A percentile compares a stretch with the other conserved stretches of the same genome.
These are phyloP conservation scores for Bothrops jararaca DNA, from an alignment of 2,113 vertebrate species.

Conservation along the genomic window DNA sequence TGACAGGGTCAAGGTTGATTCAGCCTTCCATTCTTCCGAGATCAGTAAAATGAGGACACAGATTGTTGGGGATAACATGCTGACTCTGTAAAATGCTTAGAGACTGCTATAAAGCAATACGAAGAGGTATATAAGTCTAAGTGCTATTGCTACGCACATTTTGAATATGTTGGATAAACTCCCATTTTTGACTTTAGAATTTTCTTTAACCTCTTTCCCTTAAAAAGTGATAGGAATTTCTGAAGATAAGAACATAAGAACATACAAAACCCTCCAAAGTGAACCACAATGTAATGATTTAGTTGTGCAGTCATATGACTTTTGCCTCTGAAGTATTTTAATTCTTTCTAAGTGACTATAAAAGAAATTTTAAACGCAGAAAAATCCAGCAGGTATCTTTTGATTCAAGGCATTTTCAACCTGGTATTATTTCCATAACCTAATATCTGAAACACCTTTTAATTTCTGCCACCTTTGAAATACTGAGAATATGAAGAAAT, in stretches of 20 bases:
- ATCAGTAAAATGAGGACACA: too few relatives aligned
- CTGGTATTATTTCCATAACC: not conserved
- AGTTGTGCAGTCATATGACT: not conserved
- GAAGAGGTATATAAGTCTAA: too few relatives aligned
- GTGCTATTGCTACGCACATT: not conserved
- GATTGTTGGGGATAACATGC: too few relatives aligned
- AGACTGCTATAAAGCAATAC: too few relatives aligned
- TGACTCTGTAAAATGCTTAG: too few relatives aligned
- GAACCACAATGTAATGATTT: not conserved
- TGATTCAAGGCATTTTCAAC: not conserved
- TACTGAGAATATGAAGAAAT: not conserved
- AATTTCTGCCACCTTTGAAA: not conserved
- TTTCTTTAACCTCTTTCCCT: not conserved
- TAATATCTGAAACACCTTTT: not conserved
- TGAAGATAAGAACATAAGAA: too few relatives aligned
- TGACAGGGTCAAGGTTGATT: too few relatives aligned
- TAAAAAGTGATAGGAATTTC: not conserved
- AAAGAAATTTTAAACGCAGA: not conserved
- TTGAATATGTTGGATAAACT: not conserved
- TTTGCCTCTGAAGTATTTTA: not conserved
- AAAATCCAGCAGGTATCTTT: not conserved
- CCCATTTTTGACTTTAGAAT: not conserved
- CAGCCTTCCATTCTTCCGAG: too few relatives aligned
- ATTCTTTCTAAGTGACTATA: not conserved
- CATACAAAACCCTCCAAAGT: not conserved